Evolutionary conservation across 2,797 vertebrate genomes (phyloP), one percentile per base, ranked within the genome.

Genomic region (Pseudochromis fuscus): DNA sequence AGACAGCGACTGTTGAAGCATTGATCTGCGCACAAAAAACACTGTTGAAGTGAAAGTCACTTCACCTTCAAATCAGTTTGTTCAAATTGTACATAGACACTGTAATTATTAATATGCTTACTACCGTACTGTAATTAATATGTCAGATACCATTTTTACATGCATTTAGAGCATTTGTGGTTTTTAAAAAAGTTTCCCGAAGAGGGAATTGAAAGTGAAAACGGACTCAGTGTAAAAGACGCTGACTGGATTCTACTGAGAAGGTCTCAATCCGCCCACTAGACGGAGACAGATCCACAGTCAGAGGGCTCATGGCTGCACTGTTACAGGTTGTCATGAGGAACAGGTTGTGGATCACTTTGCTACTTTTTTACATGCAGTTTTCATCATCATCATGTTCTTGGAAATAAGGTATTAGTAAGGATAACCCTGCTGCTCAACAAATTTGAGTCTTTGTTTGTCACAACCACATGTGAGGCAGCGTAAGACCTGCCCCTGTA

Each of bases 241-340:
- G 13, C 8, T 37, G 37, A 10, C 24, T 21, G 15, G 38, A 42
- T 38, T 75, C 35, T 27, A 13, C 46, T 42, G 48, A 4, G 9
- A 51, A 25, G 4, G 28, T 81, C 50, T 71, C 65, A 57, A 4
- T 52, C 11, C 40, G 33, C 15, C 91, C 92, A 90, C 86, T 76
- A 89, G 90, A 64, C 45, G 89, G 90, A 78, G 90, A 88, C 91
- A 91, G 80, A 86, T 31, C 65, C 61, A 50, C 52, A 74, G 60
- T 27, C 56, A 73, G 49, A 31, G 27, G 8, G 52, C 56, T 67
- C 23, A 52, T 23, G 35, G n/a, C n/a, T n/a, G n/a, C n/a, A n/a
- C n/a, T 46, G 50, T 67, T 45, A 44, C 38, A 64, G 57, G 65
- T 64, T 57, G 38, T 45, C 66, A 67, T 7, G 10, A 48, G 27